These are phyloP conservation scores for Eulemur mongoz DNA, from an alignment of 2,797 vertebrate genomes.

Conservation along the genomic window DNA sequence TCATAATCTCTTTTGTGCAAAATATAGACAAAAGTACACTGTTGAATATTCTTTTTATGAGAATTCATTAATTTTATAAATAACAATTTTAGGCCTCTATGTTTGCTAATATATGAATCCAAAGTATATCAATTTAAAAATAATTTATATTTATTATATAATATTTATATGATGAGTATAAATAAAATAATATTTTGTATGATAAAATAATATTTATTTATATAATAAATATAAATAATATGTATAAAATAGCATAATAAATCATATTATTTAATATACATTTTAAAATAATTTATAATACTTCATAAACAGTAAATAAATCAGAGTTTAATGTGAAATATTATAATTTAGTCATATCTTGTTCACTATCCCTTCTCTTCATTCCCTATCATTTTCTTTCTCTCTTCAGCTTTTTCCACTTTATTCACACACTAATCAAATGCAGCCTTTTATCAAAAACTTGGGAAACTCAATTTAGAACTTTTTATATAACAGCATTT, in stretches of 20 bases:
- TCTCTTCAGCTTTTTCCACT: conserved; percentile 13
- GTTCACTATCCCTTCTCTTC: background rate
- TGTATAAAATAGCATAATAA: too few relatives aligned
- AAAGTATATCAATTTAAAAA: background rate
- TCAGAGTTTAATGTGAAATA: background rate
- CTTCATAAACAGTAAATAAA: background rate
- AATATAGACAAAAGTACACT: background rate
- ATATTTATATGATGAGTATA: too few relatives aligned
- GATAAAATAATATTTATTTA: too few relatives aligned
- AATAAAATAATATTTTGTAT: too few relatives aligned
- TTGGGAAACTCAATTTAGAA: conserved; percentile 72
- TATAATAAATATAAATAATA: too few relatives aligned
- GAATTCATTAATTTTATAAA: background rate
- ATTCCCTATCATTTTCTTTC: background rate
- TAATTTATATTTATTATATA: too few relatives aligned
- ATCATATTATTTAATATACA: background rate
- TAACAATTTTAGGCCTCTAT: background rate
- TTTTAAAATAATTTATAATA: conserved; percentile 12
- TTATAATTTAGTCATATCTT: background rate
- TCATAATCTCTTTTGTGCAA: background rate
- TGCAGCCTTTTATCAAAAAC: conserved; percentile 70
- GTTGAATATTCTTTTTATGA: background rate
- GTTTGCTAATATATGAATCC: background rate
- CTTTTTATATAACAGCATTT: conserved; percentile 73
- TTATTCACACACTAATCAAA: conserved; percentile 71